Percentiles rank a stretch among this genome's conserved stretches.
Evolutionary conservation across 1,140 invertebrate genomes (phyloP).

Genomic region (Diploscapter pachys): DNA sequence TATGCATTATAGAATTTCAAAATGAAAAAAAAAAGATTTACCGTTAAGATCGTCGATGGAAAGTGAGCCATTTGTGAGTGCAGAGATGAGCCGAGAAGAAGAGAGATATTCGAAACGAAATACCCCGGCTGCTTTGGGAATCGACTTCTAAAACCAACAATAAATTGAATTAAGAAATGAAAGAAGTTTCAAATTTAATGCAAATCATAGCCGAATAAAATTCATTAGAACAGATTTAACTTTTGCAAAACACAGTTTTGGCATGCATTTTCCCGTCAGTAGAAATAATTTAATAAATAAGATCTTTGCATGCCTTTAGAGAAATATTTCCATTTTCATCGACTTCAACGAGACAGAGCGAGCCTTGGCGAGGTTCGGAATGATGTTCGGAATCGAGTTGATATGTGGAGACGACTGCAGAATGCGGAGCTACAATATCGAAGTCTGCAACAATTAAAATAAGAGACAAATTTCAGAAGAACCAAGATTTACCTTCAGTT

Average conservation of each 20-base stretch:
- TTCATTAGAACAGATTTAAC: too few relatives aligned
- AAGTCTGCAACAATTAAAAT: too few relatives aligned
- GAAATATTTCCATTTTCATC: neutral
- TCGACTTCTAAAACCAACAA: neutral
- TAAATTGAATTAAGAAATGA: neutral
- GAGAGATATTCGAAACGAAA: constrained; percentile 27
- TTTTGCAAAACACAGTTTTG: too few relatives aligned
- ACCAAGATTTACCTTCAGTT: too few relatives aligned
- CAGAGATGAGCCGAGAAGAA: constrained; percentile 3
- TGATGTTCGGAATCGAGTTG: constrained; percentile 10
- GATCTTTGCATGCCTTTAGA: too few relatives aligned
- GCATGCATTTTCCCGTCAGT: too few relatives aligned
- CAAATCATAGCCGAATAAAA: too few relatives aligned
- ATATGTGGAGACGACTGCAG: constrained; percentile 29
- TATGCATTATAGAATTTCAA: too few relatives aligned
- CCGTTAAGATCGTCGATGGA: neutral
- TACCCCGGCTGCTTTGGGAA: constrained; percentile 27
- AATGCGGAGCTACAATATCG: constrained; percentile 10
- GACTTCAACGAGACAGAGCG: constrained; percentile 11
- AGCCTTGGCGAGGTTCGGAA: constrained; percentile 14
- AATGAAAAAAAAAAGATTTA: too few relatives aligned
- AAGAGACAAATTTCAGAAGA: too few relatives aligned
- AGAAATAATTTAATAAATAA: too few relatives aligned
- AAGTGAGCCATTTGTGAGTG: constrained; percentile 25
- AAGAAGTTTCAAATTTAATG: neutral